Evolutionary conservation across 1,140 invertebrate genomes (phyloP).

Genomic region (Heliconius nattereri): DNA sequence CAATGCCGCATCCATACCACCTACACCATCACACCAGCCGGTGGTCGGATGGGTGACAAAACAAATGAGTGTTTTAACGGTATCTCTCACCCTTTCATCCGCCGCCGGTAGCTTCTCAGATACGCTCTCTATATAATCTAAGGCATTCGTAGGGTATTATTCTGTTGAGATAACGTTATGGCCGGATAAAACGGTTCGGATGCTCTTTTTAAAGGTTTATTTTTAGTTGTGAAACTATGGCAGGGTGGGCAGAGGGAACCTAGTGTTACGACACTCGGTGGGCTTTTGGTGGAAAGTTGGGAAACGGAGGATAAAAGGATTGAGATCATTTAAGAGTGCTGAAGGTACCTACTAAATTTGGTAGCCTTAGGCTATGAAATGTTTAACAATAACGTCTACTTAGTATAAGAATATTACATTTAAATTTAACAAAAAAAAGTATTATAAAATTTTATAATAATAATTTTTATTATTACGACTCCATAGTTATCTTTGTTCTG

Average conservation of each 20-base stretch:
- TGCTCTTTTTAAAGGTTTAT: constrained; percentile 21
- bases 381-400: background rate
- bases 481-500: constrained; percentile 12
- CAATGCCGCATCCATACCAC: constrained; percentile 37
- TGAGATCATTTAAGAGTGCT: background rate
- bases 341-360: background rate
- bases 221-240: no score
- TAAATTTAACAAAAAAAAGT: background rate
- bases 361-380: background rate
- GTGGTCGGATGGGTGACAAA: constrained; percentile 69
- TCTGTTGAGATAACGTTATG: constrained; percentile 37
- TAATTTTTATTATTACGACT: background rate
- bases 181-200: constrained; percentile 49
- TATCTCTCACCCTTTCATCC: constrained; percentile 68
- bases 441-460: background rate
- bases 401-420: background rate
- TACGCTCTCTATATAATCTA: constrained; percentile 52
- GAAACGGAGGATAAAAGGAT: background rate
- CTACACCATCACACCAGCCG: constrained; percentile 47
- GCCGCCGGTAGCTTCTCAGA: constrained; percentile 58
- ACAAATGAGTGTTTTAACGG: constrained; percentile 79
- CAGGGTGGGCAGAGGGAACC: no score
- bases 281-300: no score
- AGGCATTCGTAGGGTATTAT: constrained; percentile 46
- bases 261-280: no score